A percentile compares a stretch with the other conserved stretches of the same genome.
These are phyloP conservation scores for Saccopteryx leptura DNA, from an alignment of 2,113 vertebrate genomes.

Conservation along the genomic window DNA sequence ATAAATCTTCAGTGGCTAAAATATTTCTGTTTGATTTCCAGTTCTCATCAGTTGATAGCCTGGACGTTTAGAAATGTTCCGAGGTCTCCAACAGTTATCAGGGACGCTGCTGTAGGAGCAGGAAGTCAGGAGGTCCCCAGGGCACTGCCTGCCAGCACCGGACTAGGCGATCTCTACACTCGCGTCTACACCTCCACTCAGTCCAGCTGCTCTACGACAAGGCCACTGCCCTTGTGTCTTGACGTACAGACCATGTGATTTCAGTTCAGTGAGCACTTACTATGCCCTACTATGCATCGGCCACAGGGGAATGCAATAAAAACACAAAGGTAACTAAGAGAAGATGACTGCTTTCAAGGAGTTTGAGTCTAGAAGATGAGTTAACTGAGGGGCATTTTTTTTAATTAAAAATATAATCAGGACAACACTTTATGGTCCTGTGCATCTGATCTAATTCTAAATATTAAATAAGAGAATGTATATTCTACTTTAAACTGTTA, in stretches of 20 bases:
- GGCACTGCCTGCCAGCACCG: background rate
- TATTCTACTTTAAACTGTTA: conserved; percentile 7
- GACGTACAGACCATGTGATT: background rate
- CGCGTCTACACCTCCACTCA: background rate
- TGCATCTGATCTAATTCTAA: conserved; percentile 41
- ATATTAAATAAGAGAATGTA: conserved; percentile 58
- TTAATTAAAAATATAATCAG: conserved; percentile 42
- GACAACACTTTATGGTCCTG: background rate
- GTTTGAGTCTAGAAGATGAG: background rate
- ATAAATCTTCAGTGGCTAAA: background rate
- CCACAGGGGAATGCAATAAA: background rate
- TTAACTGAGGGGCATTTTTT: background rate
- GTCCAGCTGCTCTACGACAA: background rate
- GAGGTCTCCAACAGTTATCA: background rate
- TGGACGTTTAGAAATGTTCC: background rate
- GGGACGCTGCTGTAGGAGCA: background rate
- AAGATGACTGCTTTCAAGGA: background rate
- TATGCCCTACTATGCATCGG: background rate
- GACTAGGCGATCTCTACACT: background rate
- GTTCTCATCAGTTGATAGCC: background rate
- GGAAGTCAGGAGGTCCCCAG: background rate
- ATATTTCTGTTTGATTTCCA: background rate
- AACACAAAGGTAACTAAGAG: background rate
- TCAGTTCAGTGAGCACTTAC: background rate
- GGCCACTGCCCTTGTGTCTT: background rate